Evolutionary conservation across 30 jellyfish, hydroid and myxozoan species (phyloP).

Genomic region (Rhopilema esculentum): DNA sequence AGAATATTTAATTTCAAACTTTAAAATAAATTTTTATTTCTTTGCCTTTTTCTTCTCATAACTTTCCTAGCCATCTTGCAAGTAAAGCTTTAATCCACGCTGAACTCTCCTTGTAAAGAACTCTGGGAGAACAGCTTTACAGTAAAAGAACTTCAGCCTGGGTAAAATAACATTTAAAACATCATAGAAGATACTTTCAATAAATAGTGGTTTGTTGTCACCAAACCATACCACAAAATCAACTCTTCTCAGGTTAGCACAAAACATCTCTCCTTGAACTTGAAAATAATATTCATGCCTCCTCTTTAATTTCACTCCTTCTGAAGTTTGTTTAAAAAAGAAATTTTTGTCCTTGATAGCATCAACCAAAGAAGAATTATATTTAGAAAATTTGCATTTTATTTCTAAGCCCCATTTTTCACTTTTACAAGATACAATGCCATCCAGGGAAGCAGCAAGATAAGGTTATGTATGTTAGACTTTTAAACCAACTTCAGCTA

Average conservation of each 20-base stretch:
- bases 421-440: not conserved
- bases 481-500: not conserved
- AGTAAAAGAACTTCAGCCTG: not conserved
- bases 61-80: conserved; percentile 12
- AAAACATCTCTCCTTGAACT: conserved; percentile 46
- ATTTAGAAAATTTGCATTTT: not conserved
- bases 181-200: conserved; percentile 4
- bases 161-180: not conserved
- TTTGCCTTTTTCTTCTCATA: conserved; percentile 1
- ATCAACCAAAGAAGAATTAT: not conserved
- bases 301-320: too few relatives aligned
- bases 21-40: not conserved
- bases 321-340: not conserved
- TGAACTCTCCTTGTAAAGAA: conserved; percentile 17
- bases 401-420: not conserved
- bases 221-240: conserved; percentile 54
- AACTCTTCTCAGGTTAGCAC: too few relatives aligned
- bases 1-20: not conserved
- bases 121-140: conserved; percentile 1
- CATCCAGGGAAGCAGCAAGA: not conserved
- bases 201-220: conserved; percentile 18
- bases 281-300: conserved; percentile 24
- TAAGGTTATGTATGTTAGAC: not conserved
- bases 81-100: not conserved
- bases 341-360: not conserved